Evolutionary conservation across 2,797 vertebrate species (phyloP).

Genomic region (Sciaenops ocellatus): DNA sequence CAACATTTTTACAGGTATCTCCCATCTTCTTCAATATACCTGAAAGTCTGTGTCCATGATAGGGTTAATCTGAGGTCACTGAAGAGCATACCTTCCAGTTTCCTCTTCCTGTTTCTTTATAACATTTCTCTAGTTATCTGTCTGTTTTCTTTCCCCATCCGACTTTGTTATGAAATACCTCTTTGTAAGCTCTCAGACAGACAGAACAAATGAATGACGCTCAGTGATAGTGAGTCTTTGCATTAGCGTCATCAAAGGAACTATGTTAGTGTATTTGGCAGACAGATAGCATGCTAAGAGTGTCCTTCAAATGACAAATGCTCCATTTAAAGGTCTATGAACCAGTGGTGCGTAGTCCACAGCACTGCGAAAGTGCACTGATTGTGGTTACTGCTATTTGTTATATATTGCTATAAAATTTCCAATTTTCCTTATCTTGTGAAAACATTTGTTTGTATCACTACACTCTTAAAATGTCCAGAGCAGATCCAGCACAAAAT

Average conservation of each 20-base stretch:
- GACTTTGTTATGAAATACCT: constrained; percentile 31
- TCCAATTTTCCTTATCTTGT: neutral
- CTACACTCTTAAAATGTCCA: neutral
- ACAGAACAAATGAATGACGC: constrained; percentile 31
- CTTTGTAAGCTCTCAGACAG: constrained; percentile 34
- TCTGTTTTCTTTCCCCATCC: constrained; percentile 20
- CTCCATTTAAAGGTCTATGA: neutral
- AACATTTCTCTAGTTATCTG: constrained; percentile 28
- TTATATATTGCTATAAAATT: neutral
- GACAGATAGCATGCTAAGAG: neutral
- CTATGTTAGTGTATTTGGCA: constrained; percentile 5
- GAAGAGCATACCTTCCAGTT: constrained; percentile 24
- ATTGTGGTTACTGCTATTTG: constrained; percentile 1
- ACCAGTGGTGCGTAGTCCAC: neutral
- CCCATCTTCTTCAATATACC: constrained; percentile 3
- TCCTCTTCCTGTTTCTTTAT: constrained; percentile 21
- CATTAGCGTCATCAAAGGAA: constrained; percentile 34
- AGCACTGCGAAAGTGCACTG: neutral
- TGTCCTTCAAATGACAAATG: constrained; percentile 27
- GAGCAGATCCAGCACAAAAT: constrained; percentile 1
- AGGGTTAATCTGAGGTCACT: constrained; percentile 33
- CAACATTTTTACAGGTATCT: neutral
- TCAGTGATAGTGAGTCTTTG: constrained; percentile 15
- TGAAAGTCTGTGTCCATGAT: constrained; percentile 27
- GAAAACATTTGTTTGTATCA: constrained; percentile 13